Conservation (phyloP, 1,140 invertebrate species). For the Geopemphigus sp. region DNA sequence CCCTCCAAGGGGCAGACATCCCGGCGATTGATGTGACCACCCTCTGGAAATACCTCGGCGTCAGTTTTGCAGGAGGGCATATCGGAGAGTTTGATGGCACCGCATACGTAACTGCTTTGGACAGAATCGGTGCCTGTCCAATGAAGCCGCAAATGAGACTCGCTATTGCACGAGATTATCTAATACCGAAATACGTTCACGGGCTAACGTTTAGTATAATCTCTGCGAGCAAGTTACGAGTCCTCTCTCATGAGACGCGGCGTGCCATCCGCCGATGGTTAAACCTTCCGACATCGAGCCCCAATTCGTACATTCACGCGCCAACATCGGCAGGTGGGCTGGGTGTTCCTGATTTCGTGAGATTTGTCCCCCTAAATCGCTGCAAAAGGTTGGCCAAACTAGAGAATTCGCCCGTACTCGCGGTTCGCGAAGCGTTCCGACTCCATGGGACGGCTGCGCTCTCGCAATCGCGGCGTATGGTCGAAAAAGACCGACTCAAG, state of each 20-base stretch:
- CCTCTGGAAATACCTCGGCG: background rate
- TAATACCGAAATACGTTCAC: slow-evolving; percentile 2
- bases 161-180: too few relatives aligned
- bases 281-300: background rate
- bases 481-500: too few relatives aligned
- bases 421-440: too few relatives aligned
- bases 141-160: background rate
- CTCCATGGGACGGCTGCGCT: too few relatives aligned
- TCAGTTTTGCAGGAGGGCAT: background rate
- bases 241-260: too few relatives aligned
- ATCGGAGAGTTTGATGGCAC: background rate
- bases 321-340: too few relatives aligned
- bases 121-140: background rate
- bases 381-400: too few relatives aligned
- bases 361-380: too few relatives aligned
- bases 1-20: too few relatives aligned
- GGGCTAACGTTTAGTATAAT: background rate
- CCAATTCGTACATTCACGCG: background rate
- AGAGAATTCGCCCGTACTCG: too few relatives aligned
- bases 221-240: background rate
- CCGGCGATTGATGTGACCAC: background rate
- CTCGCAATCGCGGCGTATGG: too few relatives aligned
- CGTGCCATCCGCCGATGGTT: background rate
- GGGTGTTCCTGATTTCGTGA: too few relatives aligned
- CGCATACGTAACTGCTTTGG: background rate